phyloP scores from a whole-genome alignment of 2,113 vertebrate species.

The Cynopterus brachyotis region DNA sequence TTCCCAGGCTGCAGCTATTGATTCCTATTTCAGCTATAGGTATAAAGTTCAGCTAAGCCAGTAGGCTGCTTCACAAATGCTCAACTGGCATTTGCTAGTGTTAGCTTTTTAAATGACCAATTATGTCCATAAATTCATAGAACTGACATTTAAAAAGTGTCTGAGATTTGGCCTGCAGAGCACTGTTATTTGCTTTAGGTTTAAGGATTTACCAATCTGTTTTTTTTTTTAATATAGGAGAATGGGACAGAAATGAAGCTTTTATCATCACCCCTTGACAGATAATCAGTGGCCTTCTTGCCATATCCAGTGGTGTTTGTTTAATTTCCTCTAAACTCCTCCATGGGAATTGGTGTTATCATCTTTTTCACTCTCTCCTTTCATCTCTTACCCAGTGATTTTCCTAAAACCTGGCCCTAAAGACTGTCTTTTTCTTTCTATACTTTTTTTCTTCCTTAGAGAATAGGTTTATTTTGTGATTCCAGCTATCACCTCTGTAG shows the following conservation, averaged over 20 bases:
- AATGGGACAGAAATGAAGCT: not conserved
- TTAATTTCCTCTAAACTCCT: not conserved
- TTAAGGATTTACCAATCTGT: not conserved
- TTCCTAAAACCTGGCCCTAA: not conserved
- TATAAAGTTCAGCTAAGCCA: not conserved
- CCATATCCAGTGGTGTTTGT: not conserved
- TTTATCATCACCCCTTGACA: not conserved
- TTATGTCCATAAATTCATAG: not conserved
- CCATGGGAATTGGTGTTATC: not conserved
- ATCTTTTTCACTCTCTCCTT: not conserved
- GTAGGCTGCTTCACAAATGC: not conserved
- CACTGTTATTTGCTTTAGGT: not conserved
- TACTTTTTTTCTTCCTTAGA: not conserved
- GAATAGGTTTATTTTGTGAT: not conserved
- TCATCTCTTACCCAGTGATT: not conserved
- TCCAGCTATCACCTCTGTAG: not conserved
- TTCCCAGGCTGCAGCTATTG: not conserved
- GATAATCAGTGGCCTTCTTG: not conserved
- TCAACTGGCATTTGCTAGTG: not conserved
- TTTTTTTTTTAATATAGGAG: not conserved
- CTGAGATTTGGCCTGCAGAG: not conserved
- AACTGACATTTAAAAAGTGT: not conserved
- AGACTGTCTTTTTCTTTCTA: not conserved
- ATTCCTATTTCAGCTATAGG: fast-evolving
- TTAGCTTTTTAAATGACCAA: not conserved